Evolutionary conservation across 1,140 invertebrate genomes (phyloP).

Genomic region (Drosophila grimshawi): DNA sequence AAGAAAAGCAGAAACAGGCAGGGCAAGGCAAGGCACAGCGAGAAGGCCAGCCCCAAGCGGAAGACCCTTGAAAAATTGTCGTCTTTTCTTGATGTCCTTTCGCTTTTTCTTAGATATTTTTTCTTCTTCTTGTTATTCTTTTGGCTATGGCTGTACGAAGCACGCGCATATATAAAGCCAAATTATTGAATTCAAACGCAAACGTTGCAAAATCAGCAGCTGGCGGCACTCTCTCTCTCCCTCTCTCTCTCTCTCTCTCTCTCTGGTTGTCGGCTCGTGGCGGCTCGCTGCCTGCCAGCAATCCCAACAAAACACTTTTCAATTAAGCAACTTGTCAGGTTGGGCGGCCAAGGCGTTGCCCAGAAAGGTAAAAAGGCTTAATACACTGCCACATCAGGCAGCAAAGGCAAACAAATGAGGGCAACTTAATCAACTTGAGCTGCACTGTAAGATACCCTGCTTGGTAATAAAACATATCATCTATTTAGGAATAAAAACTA

Average conservation of each 20-base stretch:
- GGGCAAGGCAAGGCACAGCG: too few species aligned
- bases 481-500: neutral
- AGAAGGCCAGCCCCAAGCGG: slow-evolving; percentile 28
- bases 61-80: slow-evolving; percentile 68
- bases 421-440: neutral
- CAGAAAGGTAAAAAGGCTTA: slow-evolving; percentile 66
- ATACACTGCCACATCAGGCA: slow-evolving; percentile 35
- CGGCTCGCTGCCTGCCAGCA: slow-evolving; percentile 23
- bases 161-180: slow-evolving; percentile 68
- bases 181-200: slow-evolving; percentile 74
- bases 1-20: neutral
- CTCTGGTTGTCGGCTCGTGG: slow-evolving; percentile 24
- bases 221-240: neutral
- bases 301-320: slow-evolving; percentile 76
- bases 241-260: too few species aligned
- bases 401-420: slow-evolving; percentile 2
- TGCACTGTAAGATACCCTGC: slow-evolving; percentile 7
- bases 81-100: slow-evolving; percentile 33
- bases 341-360: slow-evolving; percentile 37
- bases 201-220: slow-evolving; percentile 70
- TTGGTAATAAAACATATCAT: neutral
- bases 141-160: slow-evolving; percentile 28
- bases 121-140: neutral
- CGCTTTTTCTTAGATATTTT: neutral
- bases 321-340: slow-evolving; percentile 81